A percentile compares a stretch with the other conserved stretches of the same genome.
Evolutionary conservation across 2,888 invertebrate genomes (phyloP).

Genomic region (Protodeltote pygarga): DNA sequence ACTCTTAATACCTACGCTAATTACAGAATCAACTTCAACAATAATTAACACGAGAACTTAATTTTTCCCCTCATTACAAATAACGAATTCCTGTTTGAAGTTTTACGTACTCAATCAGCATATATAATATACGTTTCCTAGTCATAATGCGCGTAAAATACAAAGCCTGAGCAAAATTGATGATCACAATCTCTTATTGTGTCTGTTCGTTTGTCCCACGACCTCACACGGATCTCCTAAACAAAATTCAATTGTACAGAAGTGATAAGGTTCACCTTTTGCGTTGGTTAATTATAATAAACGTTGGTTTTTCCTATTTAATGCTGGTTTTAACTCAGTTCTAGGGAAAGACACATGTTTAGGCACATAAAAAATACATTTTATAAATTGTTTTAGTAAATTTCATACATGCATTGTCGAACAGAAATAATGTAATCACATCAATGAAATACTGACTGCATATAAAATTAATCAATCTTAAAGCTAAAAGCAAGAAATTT

Average conservation of each 20-base stretch:
- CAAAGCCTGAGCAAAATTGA: conserved; percentile 76
- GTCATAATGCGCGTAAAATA: conserved; percentile 55
- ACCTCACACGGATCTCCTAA: conserved; percentile 71
- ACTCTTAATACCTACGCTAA: too few relatives aligned
- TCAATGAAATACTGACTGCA: too few relatives aligned
- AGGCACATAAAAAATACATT: too few relatives aligned
- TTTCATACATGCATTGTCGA: too few relatives aligned
- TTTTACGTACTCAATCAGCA: conserved; percentile 39
- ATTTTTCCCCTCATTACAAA: conserved; percentile 16
- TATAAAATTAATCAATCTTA: too few relatives aligned
- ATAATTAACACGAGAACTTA: background rate
- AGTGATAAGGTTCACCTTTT: conserved; percentile 62
- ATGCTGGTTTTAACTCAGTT: conserved; percentile 6
- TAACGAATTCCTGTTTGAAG: conserved; percentile 45
- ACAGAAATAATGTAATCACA: too few relatives aligned
- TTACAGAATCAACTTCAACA: conserved; percentile 17
- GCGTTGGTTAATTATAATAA: conserved; percentile 57
- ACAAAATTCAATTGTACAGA: conserved; percentile 69
- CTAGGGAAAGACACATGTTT: too few relatives aligned
- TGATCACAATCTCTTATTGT: conserved; percentile 72
- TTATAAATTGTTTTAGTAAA: too few relatives aligned
- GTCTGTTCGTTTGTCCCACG: conserved; percentile 70
- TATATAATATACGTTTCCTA: conserved; percentile 53
- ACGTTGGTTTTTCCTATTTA: conserved; percentile 53
- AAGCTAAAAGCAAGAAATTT: too few relatives aligned